phyloP scores from a whole-genome alignment of 2,113 vertebrate species.

The Lepus timidus region DNA sequence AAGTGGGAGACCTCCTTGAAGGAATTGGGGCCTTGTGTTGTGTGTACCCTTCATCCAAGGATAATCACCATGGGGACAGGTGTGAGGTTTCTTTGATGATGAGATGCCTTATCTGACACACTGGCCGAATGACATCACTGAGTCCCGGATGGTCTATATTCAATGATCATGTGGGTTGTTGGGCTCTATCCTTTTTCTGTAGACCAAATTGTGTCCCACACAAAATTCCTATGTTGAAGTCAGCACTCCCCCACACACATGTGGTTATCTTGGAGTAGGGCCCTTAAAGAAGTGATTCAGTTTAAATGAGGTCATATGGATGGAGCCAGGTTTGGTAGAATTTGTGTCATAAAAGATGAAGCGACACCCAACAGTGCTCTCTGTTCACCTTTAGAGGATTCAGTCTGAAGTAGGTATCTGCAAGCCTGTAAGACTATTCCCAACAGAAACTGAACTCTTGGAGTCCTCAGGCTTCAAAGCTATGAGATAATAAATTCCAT shows the following conservation, averaged over 20 bases:
- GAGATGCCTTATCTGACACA: not conserved
- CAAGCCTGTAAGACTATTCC: not conserved
- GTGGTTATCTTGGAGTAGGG: not conserved
- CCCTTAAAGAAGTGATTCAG: no score
- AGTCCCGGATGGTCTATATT: no score
- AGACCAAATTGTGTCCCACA: not conserved
- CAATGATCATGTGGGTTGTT: not conserved
- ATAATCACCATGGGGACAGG: accelerated
- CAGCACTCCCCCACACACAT: no score
- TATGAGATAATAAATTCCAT: not conserved
- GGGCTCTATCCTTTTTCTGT: not conserved
- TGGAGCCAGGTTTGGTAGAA: not conserved
- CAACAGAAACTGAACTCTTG: not conserved
- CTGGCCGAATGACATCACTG: no score
- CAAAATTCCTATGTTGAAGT: not conserved
- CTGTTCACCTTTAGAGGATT: accelerated
- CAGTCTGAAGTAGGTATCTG: not conserved
- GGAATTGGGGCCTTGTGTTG: not conserved
- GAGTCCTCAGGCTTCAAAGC: not conserved
- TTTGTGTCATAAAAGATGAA: not conserved
- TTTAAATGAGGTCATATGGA: not conserved
- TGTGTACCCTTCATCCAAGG: not conserved
- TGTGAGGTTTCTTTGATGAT: not conserved
- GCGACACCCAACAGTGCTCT: no score
- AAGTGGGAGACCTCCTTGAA: not conserved